Evolutionary conservation across 2,888 invertebrate genomes (phyloP).

Genomic region (Melinaea menophilus): DNA sequence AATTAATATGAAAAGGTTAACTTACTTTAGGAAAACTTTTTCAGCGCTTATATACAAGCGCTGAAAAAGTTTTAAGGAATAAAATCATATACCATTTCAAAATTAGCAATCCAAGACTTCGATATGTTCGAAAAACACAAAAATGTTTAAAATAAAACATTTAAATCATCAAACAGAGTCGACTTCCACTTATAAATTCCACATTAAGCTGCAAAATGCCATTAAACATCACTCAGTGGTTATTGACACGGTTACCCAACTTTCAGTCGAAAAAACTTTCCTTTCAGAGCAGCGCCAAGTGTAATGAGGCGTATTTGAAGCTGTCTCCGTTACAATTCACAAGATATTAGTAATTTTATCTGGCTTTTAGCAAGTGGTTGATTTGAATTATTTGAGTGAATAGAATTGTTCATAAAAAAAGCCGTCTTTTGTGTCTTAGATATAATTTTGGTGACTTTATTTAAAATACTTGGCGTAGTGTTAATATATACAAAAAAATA

Average conservation of each 20-base stretch:
- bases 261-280: constrained; percentile 8
- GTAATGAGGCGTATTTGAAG: constrained; percentile 21
- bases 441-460: not conserved
- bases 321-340: constrained; percentile 3
- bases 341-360: constrained; percentile 3
- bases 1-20: too few relatives aligned
- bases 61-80: too few relatives aligned
- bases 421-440: not conserved
- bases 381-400: constrained; percentile 1
- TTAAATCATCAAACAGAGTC: not conserved
- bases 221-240: constrained; percentile 1
- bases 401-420: not conserved
- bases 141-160: not conserved
- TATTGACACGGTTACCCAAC: constrained; percentile 5
- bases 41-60: too few relatives aligned
- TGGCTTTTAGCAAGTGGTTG: constrained; percentile 1
- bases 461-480: too few relatives aligned
- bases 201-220: not conserved
- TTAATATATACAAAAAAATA: too few relatives aligned
- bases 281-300: constrained; percentile 11
- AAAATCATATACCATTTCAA: too few relatives aligned
- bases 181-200: not conserved
- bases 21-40: too few relatives aligned
- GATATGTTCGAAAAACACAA: not conserved
- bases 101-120: not conserved